Evolutionary conservation across 2,888 invertebrate genomes (phyloP).

Genomic region (Entomobrya multifasciata): DNA sequence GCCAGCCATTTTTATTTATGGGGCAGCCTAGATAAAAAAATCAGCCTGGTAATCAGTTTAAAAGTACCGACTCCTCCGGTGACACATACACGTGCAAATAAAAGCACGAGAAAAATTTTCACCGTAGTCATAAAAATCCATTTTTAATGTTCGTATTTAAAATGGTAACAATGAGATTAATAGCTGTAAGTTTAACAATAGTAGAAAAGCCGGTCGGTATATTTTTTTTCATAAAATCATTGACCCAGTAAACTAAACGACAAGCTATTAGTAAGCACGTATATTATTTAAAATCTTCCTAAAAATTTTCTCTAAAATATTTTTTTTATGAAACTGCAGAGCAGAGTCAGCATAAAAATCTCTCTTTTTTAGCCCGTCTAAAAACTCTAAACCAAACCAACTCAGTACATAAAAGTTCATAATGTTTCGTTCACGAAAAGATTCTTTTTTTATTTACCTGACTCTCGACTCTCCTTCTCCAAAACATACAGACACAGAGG

Average conservation of each 20-base stretch:
- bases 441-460: background rate
- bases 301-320: background rate
- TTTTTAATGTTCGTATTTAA: background rate
- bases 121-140: background rate
- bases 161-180: conserved; percentile 14
- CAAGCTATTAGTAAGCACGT: background rate
- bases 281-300: background rate
- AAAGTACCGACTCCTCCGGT: background rate
- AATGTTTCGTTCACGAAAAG: too few relatives aligned
- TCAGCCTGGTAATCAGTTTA: background rate
- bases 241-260: conserved; percentile 30
- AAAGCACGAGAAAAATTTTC: background rate
- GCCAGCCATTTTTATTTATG: too few relatives aligned
- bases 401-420: too few relatives aligned
- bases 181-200: background rate
- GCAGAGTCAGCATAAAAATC: too few relatives aligned
- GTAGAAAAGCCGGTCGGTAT: background rate
- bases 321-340: background rate
- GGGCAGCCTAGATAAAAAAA: too few relatives aligned
- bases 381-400: too few relatives aligned
- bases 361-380: too few relatives aligned
- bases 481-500: conserved; percentile 3
- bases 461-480: background rate
- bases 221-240: background rate
- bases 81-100: background rate